Percentiles rank a stretch among this genome's conserved stretches.
These are phyloP conservation scores for Callipepla squamata DNA, from an alignment of 2,113 vertebrate genomes.

Conservation along the genomic window DNA sequence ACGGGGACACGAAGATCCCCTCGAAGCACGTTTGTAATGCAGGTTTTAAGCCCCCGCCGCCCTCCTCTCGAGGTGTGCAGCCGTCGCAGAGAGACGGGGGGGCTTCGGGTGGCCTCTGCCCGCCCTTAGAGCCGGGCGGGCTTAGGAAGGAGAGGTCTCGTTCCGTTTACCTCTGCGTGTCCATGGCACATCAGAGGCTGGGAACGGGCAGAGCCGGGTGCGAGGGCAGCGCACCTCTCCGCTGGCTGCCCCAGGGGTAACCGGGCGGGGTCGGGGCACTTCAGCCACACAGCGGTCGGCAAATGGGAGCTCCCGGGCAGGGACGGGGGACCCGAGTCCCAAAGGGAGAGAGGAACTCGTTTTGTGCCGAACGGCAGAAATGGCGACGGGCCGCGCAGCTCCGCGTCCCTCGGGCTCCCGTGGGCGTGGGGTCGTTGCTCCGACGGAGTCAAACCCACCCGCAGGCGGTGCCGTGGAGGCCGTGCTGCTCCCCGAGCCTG, in stretches of 20 bases:
- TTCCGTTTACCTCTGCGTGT: neutral
- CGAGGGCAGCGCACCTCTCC: neutral
- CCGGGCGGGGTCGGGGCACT: accelerated
- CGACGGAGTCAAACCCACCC: neutral
- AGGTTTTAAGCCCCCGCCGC: neutral
- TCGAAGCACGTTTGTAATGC: accelerated
- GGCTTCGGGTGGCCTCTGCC: neutral
- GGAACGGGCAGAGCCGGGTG: accelerated
- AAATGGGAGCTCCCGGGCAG: neutral
- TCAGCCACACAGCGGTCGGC: neutral
- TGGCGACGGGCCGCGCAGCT: neutral
- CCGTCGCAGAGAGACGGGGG: neutral
- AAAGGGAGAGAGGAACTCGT: accelerated
- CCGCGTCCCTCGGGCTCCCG: neutral
- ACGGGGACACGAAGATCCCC: neutral
- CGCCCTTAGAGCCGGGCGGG: neutral
- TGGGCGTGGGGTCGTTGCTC: neutral
- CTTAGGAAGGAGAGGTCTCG: neutral
- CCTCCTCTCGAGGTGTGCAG: neutral
- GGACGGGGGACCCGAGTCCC: accelerated
- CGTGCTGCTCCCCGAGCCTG: neutral
- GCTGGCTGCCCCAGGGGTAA: neutral
- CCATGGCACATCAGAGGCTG: neutral
- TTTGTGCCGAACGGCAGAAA: neutral
- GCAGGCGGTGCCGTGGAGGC: neutral